A percentile compares a stretch with the other conserved stretches of the same genome.
phyloP scores from a whole-genome alignment of 1,140 invertebrate genomes.

The Diabrotica undecimpunctata region DNA sequence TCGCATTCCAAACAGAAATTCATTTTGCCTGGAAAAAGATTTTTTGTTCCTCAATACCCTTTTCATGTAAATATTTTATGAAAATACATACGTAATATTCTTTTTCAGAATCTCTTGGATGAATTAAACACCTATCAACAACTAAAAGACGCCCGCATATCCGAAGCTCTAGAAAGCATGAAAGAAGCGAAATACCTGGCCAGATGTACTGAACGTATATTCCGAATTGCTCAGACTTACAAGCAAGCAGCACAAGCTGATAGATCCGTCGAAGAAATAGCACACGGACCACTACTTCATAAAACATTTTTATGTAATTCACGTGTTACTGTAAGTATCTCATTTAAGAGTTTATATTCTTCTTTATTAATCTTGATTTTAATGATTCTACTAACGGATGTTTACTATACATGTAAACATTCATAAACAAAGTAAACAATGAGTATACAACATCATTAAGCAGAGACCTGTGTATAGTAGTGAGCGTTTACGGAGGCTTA shows the following conservation, averaged over 20 bases:
- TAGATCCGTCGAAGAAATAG: background rate
- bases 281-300: background rate
- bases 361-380: too few relatives aligned
- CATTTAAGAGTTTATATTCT: background rate
- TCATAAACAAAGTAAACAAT: too few relatives aligned
- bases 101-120: slow-evolving; percentile 13
- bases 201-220: slow-evolving; percentile 24
- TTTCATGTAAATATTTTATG: too few relatives aligned
- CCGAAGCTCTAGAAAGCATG: slow-evolving; percentile 22
- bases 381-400: too few relatives aligned
- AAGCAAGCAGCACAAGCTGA: slow-evolving; percentile 18
- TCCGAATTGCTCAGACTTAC: slow-evolving; percentile 20
- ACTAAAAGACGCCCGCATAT: slow-evolving; percentile 13
- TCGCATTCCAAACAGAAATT: too few relatives aligned
- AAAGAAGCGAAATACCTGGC: slow-evolving; percentile 24
- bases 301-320: slow-evolving; percentile 10
- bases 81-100: background rate
- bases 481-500: too few relatives aligned
- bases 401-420: too few relatives aligned
- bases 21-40: too few relatives aligned
- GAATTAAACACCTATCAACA: slow-evolving; percentile 19
- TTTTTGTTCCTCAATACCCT: too few relatives aligned
- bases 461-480: too few relatives aligned
- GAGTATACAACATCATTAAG: too few relatives aligned
- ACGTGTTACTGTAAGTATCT: slow-evolving; percentile 16